These are phyloP conservation scores for Pollenia amentaria DNA, from an alignment of 2,888 invertebrate genomes.

Conservation along the genomic window DNA sequence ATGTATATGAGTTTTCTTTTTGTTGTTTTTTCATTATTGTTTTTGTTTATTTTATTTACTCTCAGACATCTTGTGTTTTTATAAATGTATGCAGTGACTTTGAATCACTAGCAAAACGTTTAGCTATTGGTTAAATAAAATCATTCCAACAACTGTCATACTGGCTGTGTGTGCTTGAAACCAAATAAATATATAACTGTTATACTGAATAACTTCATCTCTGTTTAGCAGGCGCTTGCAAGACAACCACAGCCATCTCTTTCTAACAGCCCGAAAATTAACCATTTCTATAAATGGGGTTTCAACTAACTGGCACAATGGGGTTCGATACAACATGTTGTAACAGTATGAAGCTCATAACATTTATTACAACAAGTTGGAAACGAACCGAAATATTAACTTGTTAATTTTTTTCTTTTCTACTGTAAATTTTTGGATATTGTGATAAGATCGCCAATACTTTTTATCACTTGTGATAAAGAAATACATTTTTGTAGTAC, in stretches of 20 bases:
- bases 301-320: constrained; percentile 3
- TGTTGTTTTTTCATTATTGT: constrained; percentile 20
- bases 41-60: constrained; percentile 47
- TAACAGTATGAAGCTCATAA: background rate
- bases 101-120: constrained; percentile 58
- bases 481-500: background rate
- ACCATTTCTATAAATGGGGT: constrained; percentile 54
- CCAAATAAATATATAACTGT: constrained; percentile 35
- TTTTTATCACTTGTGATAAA: constrained; percentile 18
- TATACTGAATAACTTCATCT: constrained; percentile 32
- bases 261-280: constrained; percentile 39
- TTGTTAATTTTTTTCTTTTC: constrained; percentile 9
- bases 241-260: constrained; percentile 25
- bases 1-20: constrained; percentile 29
- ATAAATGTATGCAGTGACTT: constrained; percentile 47
- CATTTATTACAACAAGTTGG: constrained; percentile 24
- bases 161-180: background rate
- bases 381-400: background rate
- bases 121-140: constrained; percentile 69
- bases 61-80: constrained; percentile 54
- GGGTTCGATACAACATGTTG: constrained; percentile 48
- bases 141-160: constrained; percentile 63
- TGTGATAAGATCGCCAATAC: constrained; percentile 33
- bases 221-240: constrained; percentile 13
- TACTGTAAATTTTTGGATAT: background rate